phyloP scores from a whole-genome alignment of 2,888 invertebrate species.

The Sturmia bella region DNA sequence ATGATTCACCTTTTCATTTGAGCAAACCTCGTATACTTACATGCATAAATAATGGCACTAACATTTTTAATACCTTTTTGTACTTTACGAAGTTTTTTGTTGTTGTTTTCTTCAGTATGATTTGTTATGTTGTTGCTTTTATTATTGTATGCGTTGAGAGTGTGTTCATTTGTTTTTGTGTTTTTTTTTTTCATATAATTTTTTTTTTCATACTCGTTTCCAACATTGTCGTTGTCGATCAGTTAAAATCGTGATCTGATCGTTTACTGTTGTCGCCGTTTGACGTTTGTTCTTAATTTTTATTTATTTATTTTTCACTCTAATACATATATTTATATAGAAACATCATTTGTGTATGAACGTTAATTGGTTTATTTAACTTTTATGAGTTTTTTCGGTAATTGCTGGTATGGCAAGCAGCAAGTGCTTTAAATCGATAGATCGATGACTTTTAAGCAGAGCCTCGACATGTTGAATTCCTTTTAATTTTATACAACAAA shows the following conservation, averaged over 20 bases:
- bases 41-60: slow-evolving; percentile 30
- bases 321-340: neutral
- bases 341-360: slow-evolving; percentile 17
- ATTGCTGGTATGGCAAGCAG: slow-evolving; percentile 3
- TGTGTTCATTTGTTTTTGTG: slow-evolving; percentile 3
- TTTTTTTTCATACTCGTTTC: slow-evolving; percentile 58
- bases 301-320: slow-evolving; percentile 3
- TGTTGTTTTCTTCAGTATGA: neutral
- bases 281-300: slow-evolving; percentile 45
- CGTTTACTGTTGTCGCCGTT: slow-evolving; percentile 55
- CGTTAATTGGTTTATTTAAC: slow-evolving; percentile 12
- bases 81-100: slow-evolving; percentile 18
- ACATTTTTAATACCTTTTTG: slow-evolving; percentile 31
- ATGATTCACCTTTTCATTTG: no score
- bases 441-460: slow-evolving; percentile 30
- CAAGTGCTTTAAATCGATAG: slow-evolving; percentile 4
- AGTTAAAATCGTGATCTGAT: slow-evolving; percentile 66
- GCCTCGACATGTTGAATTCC: no score
- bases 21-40: slow-evolving; percentile 1
- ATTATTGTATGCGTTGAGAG: slow-evolving; percentile 19
- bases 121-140: slow-evolving; percentile 16
- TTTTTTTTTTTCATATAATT: neutral
- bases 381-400: slow-evolving; percentile 4
- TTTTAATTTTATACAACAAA: no score
- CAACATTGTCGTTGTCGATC: slow-evolving; percentile 54